Evolutionary conservation across 2,888 invertebrate species (phyloP), one percentile per base, ranked within the genome.

Genomic region (Rhagophthalmus giganteus): DNA sequence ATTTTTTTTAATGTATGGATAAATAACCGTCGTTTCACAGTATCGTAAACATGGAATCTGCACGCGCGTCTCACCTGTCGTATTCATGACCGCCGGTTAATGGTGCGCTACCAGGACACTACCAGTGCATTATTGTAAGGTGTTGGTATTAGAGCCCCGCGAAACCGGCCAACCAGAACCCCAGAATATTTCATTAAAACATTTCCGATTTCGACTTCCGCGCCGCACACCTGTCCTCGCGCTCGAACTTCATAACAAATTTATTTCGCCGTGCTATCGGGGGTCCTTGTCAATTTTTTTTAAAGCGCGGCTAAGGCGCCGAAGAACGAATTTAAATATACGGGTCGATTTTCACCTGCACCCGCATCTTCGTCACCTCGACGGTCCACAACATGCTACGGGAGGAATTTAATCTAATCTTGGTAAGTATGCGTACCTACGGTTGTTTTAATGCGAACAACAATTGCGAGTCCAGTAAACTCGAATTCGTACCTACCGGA

Each of bases 1-100:
- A n/a, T 20, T 20, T 20, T 7, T 7, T 7, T 7, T 52, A 52
- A 52, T 46, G 20, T 52, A 52, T 52, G 46, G 14, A 46, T 45
- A 52, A 50, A 46, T 57, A 57, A 57, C 57, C 57, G 57, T 54
- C 57, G 54, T 54, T 57, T 54, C 50, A 57, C 57, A 51, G 42
- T 47, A 13, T 57, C 40, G 13, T 54, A 32, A 47, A 11, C 54
- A 57, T 40, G 44, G 54, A 57, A 57, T 57, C 57, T 54, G 57
- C 54, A 57, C 57, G 51, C 54, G 57, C 51, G 57, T 47, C 54
- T 42, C 57, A 54, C 57, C 54, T 54, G 54, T 57, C 54, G 47
- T 42, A 46, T 46, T 51, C 45, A 44, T 42, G 42, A 44, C 35
- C 27, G 31, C 38, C 26, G 38, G 28, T 38, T 54, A 54, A 54